phyloP scores from a whole-genome alignment of 2,113 vertebrate species.

The Pollimyrus isidori region DNA sequence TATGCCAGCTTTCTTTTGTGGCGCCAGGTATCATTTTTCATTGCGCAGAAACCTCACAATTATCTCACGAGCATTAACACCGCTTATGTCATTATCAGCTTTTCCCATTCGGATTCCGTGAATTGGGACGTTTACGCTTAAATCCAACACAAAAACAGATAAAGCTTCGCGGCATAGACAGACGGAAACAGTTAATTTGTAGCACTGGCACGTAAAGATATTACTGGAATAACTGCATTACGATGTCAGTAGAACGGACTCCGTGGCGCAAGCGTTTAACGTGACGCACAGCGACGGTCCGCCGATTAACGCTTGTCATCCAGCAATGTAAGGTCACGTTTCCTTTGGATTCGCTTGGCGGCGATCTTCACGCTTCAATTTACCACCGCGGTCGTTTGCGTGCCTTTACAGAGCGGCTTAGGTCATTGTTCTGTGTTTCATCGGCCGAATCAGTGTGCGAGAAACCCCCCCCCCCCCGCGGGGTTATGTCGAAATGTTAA shows the following conservation, averaged over 20 bases:
- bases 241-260: neutral
- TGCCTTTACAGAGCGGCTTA: constrained; percentile 6
- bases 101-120: neutral
- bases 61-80: neutral
- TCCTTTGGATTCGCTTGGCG: neutral
- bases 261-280: neutral
- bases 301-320: constrained; percentile 5
- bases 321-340: constrained; percentile 2
- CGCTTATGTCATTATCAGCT: neutral
- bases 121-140: neutral
- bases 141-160: neutral
- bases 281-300: neutral
- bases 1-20: neutral
- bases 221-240: constrained; percentile 4
- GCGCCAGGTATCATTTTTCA: neutral
- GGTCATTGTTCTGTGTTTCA: constrained; percentile 22
- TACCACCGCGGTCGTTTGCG: neutral
- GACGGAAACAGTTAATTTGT: neutral
- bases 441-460: constrained; percentile 6
- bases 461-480: neutral
- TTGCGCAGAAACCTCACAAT: neutral
- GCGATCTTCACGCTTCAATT: constrained; percentile 6
- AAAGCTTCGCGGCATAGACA: neutral
- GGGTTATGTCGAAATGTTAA: constrained; percentile 21
- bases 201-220: neutral